A percentile compares a stretch with the other conserved stretches of the same genome.
These are phyloP conservation scores for Cosmia trapezina DNA, from an alignment of 2,888 invertebrate species.

Conservation along the genomic window DNA sequence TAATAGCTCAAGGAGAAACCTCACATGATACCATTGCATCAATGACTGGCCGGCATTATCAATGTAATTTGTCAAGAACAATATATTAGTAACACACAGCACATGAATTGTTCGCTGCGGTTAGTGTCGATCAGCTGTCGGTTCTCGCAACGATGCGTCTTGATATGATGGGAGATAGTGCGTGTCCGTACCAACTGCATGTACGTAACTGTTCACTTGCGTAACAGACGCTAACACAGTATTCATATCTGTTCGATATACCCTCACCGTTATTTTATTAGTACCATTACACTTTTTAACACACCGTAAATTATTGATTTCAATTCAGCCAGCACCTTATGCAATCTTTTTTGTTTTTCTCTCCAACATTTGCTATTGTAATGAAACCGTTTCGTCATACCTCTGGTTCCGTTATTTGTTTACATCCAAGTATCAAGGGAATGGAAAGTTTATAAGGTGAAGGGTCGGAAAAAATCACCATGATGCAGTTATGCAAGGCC, in stretches of 20 bases:
- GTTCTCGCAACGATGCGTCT: conserved; percentile 83
- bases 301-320: conserved; percentile 40
- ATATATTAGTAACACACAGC: conserved; percentile 16
- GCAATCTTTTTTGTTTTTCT: conserved; percentile 47
- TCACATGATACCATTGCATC: conserved; percentile 11
- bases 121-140: conserved; percentile 81
- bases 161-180: conserved; percentile 86
- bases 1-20: conserved; percentile 16
- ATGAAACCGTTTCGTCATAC: conserved; percentile 30
- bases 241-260: conserved; percentile 70
- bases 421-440: conserved; percentile 47
- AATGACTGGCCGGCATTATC: conserved; percentile 43
- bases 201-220: conserved; percentile 80
- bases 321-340: conserved; percentile 26
- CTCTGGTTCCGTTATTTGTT: conserved; percentile 52
- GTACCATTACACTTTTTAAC: conserved; percentile 74
- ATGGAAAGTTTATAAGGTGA: conserved; percentile 62
- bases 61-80: conserved; percentile 54
- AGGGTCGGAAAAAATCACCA: conserved; percentile 62
- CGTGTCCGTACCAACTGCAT: conserved; percentile 77
- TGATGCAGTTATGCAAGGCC: conserved; percentile 72
- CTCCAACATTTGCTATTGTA: conserved; percentile 37
- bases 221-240: conserved; percentile 75
- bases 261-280: conserved; percentile 73
- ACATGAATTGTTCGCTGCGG: conserved; percentile 39